A percentile compares a stretch with the other conserved stretches of the same genome.
Evolutionary conservation across 2,888 invertebrate species (phyloP).

Genomic region (Lasioglossum oenotherae): DNA sequence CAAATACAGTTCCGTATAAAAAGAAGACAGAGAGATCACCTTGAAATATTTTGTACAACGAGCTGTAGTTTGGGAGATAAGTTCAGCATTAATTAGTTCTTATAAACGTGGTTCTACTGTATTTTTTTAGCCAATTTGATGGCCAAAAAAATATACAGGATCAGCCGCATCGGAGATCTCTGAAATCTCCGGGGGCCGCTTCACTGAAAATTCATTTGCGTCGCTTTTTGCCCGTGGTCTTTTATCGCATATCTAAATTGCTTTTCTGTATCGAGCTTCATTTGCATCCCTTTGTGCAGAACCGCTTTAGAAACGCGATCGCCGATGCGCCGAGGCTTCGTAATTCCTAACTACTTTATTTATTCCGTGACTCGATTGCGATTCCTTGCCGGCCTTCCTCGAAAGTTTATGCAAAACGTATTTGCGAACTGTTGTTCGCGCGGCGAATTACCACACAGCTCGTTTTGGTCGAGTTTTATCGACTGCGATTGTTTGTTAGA

Average conservation of each 20-base stretch:
- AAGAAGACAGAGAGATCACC: too few relatives aligned
- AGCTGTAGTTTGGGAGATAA: neutral
- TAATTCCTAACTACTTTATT: constrained; percentile 28
- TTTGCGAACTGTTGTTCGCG: neutral
- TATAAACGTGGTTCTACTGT: neutral
- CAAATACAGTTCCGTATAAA: too few relatives aligned
- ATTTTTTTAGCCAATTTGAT: neutral
- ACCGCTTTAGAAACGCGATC: constrained; percentile 8
- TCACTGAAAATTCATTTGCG: constrained; percentile 14
- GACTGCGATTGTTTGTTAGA: neutral
- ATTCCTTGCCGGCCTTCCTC: neutral
- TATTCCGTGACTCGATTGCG: constrained; percentile 7
- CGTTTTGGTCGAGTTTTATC: neutral
- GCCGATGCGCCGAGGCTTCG: neutral
- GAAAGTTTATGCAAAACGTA: neutral
- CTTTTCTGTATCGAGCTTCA: constrained; percentile 23
- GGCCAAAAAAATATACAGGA: neutral
- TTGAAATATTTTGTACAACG: neutral
- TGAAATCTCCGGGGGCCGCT: neutral
- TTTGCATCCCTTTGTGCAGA: constrained; percentile 39
- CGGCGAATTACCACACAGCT: neutral
- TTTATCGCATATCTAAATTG: constrained; percentile 27
- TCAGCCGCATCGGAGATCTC: neutral
- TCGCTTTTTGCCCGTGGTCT: neutral
- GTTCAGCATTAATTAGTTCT: neutral